A percentile compares a stretch with the other conserved stretches of the same genome.
These are phyloP conservation scores for Pilophorus perplexus DNA, from an alignment of 2,888 invertebrate species.

Conservation along the genomic window DNA sequence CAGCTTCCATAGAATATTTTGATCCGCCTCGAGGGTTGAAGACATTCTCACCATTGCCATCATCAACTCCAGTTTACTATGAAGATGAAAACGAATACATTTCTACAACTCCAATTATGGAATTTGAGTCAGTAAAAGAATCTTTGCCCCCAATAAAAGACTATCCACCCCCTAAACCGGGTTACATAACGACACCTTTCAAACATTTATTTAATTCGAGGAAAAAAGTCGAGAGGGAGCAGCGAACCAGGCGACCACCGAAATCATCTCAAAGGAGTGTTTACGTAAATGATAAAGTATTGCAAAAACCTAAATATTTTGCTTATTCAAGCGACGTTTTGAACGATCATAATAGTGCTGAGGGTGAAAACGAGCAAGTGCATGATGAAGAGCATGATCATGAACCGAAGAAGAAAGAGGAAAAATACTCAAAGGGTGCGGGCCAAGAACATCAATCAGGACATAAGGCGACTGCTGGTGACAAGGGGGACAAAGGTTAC, in stretches of 20 bases:
- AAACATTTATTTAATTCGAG: not conserved
- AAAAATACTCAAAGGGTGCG: conserved; percentile 55
- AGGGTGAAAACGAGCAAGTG: not conserved
- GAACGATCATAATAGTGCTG: not conserved
- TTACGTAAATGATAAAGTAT: conserved; percentile 19
- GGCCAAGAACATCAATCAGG: conserved; percentile 59
- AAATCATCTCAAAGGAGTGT: not conserved
- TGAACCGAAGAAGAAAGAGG: conserved; percentile 47
- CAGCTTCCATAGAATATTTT: too few relatives aligned
- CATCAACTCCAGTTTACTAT: not conserved
- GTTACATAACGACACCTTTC: conserved; percentile 18
- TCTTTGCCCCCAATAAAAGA: not conserved
- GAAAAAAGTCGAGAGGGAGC: not conserved
- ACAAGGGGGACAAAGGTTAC: conserved; percentile 66
- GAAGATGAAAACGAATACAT: conserved; percentile 1
- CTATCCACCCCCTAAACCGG: conserved; percentile 14
- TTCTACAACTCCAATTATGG: conserved; percentile 11
- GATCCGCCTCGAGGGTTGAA: too few relatives aligned
- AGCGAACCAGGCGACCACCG: not conserved
- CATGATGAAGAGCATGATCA: not conserved
- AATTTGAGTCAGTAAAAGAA: conserved; percentile 8
- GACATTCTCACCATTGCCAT: too few relatives aligned
- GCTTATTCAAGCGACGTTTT: conserved; percentile 32
- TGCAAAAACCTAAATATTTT: conserved; percentile 38
- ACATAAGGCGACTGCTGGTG: conserved; percentile 59